Evolutionary conservation across 1,140 invertebrate species (phyloP).

Genomic region (Lucilia cuprina): DNA sequence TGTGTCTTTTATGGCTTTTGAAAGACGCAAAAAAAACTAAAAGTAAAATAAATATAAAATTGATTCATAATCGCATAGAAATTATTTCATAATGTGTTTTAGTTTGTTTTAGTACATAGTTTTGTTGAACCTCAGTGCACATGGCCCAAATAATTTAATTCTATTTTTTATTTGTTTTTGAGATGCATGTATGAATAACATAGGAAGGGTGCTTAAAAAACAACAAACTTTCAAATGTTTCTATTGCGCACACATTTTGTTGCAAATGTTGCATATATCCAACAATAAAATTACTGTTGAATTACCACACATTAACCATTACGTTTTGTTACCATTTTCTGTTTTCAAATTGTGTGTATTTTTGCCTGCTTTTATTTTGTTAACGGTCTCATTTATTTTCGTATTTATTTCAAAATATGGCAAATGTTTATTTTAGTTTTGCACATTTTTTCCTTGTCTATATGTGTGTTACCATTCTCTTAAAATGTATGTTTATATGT

Average conservation of each 20-base stretch:
- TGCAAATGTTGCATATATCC: neutral
- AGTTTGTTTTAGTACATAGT: neutral
- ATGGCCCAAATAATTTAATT: neutral
- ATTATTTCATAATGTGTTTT: neutral
- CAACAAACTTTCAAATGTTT: neutral
- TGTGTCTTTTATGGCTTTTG: neutral
- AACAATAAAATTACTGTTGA: neutral
- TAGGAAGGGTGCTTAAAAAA: neutral
- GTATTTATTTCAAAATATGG: neutral
- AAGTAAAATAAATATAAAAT: neutral
- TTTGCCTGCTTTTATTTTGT: neutral
- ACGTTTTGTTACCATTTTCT: neutral
- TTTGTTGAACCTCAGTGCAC: neutral
- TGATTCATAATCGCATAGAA: neutral
- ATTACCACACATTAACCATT: slow-evolving; percentile 1
- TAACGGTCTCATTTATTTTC: neutral
- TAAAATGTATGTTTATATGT: neutral
- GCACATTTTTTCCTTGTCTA: neutral
- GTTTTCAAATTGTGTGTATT: neutral
- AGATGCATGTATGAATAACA: neutral
- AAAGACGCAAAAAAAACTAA: too few relatives aligned
- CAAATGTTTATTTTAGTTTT: neutral
- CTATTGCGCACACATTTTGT: neutral
- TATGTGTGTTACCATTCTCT: neutral
- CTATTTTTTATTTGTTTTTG: neutral